phyloP scores from a whole-genome alignment of 1,140 invertebrate species.

The Drosophila pallidifrons region DNA sequence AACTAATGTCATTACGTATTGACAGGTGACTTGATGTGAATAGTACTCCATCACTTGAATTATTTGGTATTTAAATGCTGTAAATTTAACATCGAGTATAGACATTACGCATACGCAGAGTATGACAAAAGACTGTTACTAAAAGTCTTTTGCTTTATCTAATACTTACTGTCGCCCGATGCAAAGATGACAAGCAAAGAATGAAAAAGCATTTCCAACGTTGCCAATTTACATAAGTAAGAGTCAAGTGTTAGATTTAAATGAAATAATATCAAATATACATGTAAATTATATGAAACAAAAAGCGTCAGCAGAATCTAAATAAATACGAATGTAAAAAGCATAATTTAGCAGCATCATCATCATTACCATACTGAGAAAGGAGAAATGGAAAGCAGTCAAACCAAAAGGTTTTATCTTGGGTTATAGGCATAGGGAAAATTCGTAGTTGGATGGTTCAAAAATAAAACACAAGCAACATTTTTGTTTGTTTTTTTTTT shows the following conservation, averaged over 20 bases:
- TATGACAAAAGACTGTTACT: neutral
- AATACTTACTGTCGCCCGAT: neutral
- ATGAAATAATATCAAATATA: constrained; percentile 13
- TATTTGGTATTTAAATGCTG: neutral
- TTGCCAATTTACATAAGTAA: neutral
- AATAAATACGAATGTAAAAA: constrained; percentile 17
- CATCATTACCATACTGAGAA: constrained; percentile 30
- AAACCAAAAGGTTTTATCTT: constrained; percentile 12
- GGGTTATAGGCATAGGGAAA: constrained; percentile 1
- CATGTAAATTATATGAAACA: constrained; percentile 5
- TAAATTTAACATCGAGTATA: neutral
- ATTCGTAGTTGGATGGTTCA: constrained; percentile 22
- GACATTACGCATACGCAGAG: neutral
- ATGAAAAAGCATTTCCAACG: neutral
- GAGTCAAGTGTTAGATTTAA: neutral
- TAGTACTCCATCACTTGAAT: neutral
- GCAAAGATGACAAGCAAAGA: neutral
- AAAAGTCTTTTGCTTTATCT: neutral
- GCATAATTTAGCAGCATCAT: constrained; percentile 28
- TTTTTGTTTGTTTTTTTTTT: constrained; percentile 53
- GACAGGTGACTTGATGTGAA: neutral
- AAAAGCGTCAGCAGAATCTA: constrained; percentile 29
- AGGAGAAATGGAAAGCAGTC: constrained; percentile 27
- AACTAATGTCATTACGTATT: neutral
- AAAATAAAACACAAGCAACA: constrained; percentile 80